Conservation (phyloP, 2,797 vertebrate genomes). For the Enoplosus armatus region DNA sequence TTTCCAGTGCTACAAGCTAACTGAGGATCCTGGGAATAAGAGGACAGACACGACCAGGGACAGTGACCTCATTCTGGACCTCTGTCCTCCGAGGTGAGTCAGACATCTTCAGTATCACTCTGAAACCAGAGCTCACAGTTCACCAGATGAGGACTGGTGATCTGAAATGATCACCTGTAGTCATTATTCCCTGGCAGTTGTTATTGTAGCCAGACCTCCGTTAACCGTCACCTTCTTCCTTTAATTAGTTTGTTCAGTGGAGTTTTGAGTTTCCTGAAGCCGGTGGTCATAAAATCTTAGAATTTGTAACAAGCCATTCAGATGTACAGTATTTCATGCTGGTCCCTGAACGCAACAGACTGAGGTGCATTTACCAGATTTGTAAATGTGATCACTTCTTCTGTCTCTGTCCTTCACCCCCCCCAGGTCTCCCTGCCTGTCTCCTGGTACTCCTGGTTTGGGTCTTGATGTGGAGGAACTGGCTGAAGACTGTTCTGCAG, state of each 20-base stretch:
- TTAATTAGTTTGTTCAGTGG: not conserved
- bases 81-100: slow-evolving; percentile 55
- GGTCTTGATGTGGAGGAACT: slow-evolving; percentile 90
- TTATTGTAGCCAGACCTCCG: not conserved
- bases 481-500: slow-evolving; percentile 93
- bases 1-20: slow-evolving; percentile 65
- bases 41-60: slow-evolving; percentile 60
- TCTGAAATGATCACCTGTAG: not conserved
- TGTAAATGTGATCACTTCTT: not conserved
- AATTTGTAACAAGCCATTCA: not conserved
- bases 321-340: not conserved
- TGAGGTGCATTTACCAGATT: not conserved
- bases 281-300: too few relatives aligned
- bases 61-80: slow-evolving; percentile 55
- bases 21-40: slow-evolving; percentile 83
- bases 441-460: slow-evolving; percentile 68
- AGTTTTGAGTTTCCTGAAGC: not conserved
- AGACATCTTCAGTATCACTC: not conserved
- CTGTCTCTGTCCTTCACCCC: not conserved
- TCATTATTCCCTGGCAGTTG: not conserved
- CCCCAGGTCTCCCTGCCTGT: slow-evolving; percentile 43
- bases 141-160: not conserved
- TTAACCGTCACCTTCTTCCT: not conserved
- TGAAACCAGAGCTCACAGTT: not conserved
- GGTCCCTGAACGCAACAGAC: slow-evolving; percentile 11